Evolutionary conservation across 1,140 invertebrate species (phyloP).

Genomic region (Heliconius hewitsoni): DNA sequence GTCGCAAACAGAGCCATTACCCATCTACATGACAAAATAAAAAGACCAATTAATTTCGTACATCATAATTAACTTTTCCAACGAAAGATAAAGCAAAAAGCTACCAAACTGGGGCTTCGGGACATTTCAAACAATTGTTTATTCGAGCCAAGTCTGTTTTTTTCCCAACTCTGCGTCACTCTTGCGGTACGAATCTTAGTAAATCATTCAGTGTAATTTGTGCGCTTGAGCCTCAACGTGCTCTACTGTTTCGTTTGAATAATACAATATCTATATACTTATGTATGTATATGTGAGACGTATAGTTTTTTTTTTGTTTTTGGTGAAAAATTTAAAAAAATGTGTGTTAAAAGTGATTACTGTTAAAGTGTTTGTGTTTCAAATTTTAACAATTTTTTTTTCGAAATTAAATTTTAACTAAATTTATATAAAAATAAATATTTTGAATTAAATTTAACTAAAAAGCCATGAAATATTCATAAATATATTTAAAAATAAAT

Average conservation of each 20-base stretch:
- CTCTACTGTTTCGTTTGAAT: slow-evolving; percentile 51
- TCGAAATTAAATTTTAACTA: too few species aligned
- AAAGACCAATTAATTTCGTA: slow-evolving; percentile 30
- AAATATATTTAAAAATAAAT: not conserved
- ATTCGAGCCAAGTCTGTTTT: slow-evolving; percentile 55
- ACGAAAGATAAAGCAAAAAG: slow-evolving; percentile 20
- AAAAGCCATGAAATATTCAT: not conserved
- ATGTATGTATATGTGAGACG: not conserved
- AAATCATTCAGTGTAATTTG: slow-evolving; percentile 67
- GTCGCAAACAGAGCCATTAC: slow-evolving; percentile 19
- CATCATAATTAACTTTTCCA: slow-evolving; percentile 40
- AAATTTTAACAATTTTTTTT: too few species aligned
- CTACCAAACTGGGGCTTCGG: slow-evolving; percentile 30
- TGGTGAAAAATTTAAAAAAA: not conserved
- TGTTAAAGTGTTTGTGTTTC: not conserved
- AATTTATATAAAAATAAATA: not conserved
- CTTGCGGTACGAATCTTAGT: slow-evolving; percentile 53
- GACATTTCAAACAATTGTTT: slow-evolving; percentile 33
- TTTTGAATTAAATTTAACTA: too few species aligned
- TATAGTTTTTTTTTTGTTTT: not conserved
- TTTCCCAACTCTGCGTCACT: slow-evolving; percentile 57
- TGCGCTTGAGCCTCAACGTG: slow-evolving; percentile 63
- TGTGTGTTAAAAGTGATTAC: not conserved
- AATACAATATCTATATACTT: too few species aligned
- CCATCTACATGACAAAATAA: not conserved